A percentile compares a stretch with the other conserved stretches of the same genome.
Conservation (phyloP, 2,888 invertebrate species). For the Calameuta idolon region DNA sequence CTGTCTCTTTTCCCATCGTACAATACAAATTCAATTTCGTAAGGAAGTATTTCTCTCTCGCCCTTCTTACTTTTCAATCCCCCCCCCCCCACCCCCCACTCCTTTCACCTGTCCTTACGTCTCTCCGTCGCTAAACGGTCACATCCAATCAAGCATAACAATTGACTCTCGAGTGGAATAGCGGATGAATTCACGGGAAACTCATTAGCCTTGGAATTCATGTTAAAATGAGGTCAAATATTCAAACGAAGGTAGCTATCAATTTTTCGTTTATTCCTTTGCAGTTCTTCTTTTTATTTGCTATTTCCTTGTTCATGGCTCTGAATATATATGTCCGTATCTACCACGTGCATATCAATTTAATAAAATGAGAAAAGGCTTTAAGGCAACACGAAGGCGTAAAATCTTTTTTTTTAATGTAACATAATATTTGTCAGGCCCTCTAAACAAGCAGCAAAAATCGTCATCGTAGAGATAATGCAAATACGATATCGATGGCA, state of each 20-base stretch:
- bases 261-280: not conserved
- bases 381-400: not conserved
- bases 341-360: not conserved
- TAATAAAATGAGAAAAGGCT: not conserved
- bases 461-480: not conserved
- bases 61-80: not conserved
- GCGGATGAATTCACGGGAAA: not conserved
- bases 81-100: not conserved
- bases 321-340: not conserved
- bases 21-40: not conserved
- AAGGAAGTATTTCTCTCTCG: not conserved
- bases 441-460: not conserved
- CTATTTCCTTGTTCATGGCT: not conserved
- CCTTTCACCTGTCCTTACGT: not conserved
- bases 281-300: not conserved
- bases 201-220: not conserved
- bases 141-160: not conserved
- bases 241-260: not conserved
- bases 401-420: not conserved
- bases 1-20: not conserved
- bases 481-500: conserved; percentile 35
- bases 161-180: not conserved
- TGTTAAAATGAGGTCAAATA: not conserved
- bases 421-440: not conserved
- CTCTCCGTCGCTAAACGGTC: not conserved